These are phyloP conservation scores for Drosophila macrothrix DNA, from an alignment of 2,888 invertebrate genomes.

Conservation along the genomic window DNA sequence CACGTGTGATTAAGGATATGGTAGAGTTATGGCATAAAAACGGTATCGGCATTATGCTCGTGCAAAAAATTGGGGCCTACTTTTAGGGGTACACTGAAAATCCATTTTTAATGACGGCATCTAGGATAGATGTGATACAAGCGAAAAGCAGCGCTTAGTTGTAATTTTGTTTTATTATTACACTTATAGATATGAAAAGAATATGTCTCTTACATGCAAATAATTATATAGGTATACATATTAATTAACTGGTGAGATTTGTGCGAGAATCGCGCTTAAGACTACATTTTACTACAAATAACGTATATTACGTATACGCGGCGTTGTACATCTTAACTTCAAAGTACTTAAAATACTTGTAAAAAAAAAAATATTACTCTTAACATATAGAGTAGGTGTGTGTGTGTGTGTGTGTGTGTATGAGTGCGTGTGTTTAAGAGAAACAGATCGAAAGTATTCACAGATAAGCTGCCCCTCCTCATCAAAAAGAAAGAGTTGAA, in stretches of 20 bases:
- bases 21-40: too few species aligned
- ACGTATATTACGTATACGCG: slow-evolving; percentile 44
- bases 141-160: not conserved
- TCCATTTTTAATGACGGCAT: not conserved
- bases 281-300: slow-evolving; percentile 52
- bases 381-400: slow-evolving; percentile 7
- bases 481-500: slow-evolving; percentile 11
- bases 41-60: not conserved
- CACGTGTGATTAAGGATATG: too few species aligned
- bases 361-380: slow-evolving; percentile 18
- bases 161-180: slow-evolving; percentile 10
- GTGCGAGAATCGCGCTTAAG: slow-evolving; percentile 48
- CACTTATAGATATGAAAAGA: slow-evolving; percentile 51
- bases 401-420: not conserved
- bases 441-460: slow-evolving; percentile 57
- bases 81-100: not conserved
- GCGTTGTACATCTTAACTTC: slow-evolving; percentile 48
- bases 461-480: slow-evolving; percentile 69
- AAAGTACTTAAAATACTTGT: slow-evolving; percentile 51
- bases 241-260: slow-evolving; percentile 66
- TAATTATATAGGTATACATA: slow-evolving; percentile 33
- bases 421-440: slow-evolving; percentile 15
- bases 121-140: not conserved
- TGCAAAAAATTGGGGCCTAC: not conserved
- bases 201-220: slow-evolving; percentile 31